Base-by-base conservation (phyloP, 2,888 invertebrate species). In the Piscicola geometra region DNA sequence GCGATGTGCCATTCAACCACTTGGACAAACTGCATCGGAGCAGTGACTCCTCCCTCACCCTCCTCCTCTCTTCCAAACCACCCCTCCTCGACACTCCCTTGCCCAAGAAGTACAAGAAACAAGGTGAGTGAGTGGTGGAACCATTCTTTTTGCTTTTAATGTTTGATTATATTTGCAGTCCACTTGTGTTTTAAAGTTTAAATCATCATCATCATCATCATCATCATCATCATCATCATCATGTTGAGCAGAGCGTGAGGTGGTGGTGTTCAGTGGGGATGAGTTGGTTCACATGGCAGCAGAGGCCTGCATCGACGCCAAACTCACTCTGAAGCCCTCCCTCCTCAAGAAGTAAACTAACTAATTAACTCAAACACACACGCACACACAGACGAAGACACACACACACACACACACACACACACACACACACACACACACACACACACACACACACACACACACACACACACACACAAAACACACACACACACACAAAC, bases 381-480 rank as follows among this genome's bases (percentile, higher is more conserved):
- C 25, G 12, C 25, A 28, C 30, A 64, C 30, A 30, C 64, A 64
- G 9, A 30, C 64, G n/a, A n/a, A n/a, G n/a, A 41, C 41, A 41
- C 41, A 41, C 41, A 41, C 41, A 41, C 41, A 41, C 41, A 28
- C 30, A 64, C 25, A 30, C 64, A 64, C 25, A 28, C 64, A 30
- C 25, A 28, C 25, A 28, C 30, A 64, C 30, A 30, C 64, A 64
- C 25, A 30, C 64, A 64, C 64, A 30, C 64, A 64, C 64, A 30
- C 64, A 30, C 64, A 64, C 64, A 28, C 30, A 64, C 64, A 64
- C 30, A 64, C 64, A 64, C 30, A 64, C 64, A 64, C 30, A 64
- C 64, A 64, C 30, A 64, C 64, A 64, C 30, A 64, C 64, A 64
- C 30, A 64, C 64, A 64, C 30, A 64, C 64, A n/a, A n/a, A n/a